Evolutionary conservation across 2,888 invertebrate species (phyloP), one percentile per base, ranked within the genome.

Genomic region (Ectemnius lituratus): DNA sequence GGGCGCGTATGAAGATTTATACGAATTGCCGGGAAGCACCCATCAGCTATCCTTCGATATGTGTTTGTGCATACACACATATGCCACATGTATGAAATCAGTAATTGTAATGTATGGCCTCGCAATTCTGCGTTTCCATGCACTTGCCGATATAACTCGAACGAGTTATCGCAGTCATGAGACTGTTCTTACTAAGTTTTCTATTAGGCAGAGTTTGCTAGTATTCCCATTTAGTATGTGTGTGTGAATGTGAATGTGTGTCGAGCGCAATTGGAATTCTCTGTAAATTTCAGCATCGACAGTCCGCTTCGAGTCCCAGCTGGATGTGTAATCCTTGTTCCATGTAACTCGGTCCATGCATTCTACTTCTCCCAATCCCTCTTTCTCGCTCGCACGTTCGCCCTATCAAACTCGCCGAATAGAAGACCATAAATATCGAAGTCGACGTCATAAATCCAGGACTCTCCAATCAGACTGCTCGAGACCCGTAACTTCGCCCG

Each of bases 271-370:
- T 47, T 47, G 62, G 11, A 23, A 49, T 62, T 62, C 27, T n/a
- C 61, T n/a, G 27, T 62, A 49, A 62, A 62, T 62, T 23, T 20
- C 27, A 49, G 23, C 20, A 20, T 46, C 62, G 28, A 46, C 62
- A 46, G 37, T 14, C 23, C 59, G 58, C 14, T 20, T 14, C 56
- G 56, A 56, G 4, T 16, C n/a, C 16, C 16, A 16, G 16, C 28
- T 60, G n/a, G 37, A 60, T 45, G 60, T 60, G 60, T 60, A 60
- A 61, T 61, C 59, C 45, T 6, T 61, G 61, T 61, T n/a, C 49
- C 62, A 16, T 37, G 37, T 37, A 37, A 6, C 37, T 6, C 8
- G 37, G 11, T 6, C 37, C 37, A 11, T 37, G 37, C 37, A 37
- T 37, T 37, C 37, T 37, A 37, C 37, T 37, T 37, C 37, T 11